phyloP scores from a whole-genome alignment of 2,888 invertebrate species.

The Margaritifera margaritifera region DNA sequence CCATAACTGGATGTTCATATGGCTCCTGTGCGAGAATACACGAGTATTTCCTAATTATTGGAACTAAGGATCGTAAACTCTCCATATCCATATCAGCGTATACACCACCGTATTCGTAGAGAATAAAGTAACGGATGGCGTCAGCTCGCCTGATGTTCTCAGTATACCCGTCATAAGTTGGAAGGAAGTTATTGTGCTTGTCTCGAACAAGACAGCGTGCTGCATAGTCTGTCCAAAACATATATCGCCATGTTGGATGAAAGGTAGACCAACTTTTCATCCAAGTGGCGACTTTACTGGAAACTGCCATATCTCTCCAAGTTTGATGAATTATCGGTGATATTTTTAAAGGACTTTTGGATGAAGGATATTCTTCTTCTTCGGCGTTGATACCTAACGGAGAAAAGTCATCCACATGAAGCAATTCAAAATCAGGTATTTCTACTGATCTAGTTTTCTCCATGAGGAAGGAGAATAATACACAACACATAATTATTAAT shows the following conservation, averaged over 20 bases:
- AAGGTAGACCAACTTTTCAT: conserved; percentile 60
- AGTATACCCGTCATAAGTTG: conserved; percentile 57
- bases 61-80: conserved; percentile 56
- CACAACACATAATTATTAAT: no score
- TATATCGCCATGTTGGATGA: conserved; percentile 69
- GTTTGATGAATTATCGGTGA: conserved; percentile 61
- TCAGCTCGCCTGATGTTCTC: conserved; percentile 65
- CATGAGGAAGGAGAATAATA: no score
- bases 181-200: conserved; percentile 55
- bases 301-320: conserved; percentile 55
- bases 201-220: conserved; percentile 59
- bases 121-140: conserved; percentile 65
- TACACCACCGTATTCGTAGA: conserved; percentile 69
- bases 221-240: conserved; percentile 69
- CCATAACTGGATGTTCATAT: conserved; percentile 61
- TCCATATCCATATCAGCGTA: conserved; percentile 70
- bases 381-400: no score
- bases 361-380: no score
- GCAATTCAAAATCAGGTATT: no score
- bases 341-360: conserved; percentile 26
- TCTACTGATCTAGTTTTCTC: no score
- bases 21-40: conserved; percentile 65
- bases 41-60: conserved; percentile 46
- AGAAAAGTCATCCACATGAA: no score
- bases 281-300: conserved; percentile 53